These are phyloP conservation scores for Lasioglossum villosulum DNA, from an alignment of 2,888 invertebrate species.

Conservation along the genomic window DNA sequence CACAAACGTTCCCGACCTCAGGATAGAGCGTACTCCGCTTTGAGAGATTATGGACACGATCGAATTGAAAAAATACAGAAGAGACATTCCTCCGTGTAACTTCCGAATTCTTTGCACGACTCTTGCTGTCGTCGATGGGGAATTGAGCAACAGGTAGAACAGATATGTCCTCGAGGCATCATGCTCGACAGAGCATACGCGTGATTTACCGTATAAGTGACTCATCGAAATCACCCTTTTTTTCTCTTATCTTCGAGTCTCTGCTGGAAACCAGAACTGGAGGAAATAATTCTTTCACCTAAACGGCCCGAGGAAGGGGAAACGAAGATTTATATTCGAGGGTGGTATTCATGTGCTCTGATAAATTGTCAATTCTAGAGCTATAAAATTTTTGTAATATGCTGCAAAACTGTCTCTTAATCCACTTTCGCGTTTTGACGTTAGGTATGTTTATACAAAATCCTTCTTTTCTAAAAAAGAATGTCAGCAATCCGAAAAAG, in stretches of 20 bases:
- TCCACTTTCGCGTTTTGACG: not conserved
- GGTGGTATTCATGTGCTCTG: slow-evolving; percentile 22
- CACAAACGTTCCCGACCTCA: not conserved
- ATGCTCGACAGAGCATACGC: slow-evolving; percentile 72
- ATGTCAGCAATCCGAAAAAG: not conserved
- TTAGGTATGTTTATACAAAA: not conserved
- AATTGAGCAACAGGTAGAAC: slow-evolving; percentile 82
- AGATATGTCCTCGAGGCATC: slow-evolving; percentile 76
- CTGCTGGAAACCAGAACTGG: slow-evolving; percentile 36
- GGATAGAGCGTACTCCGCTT: too few species aligned
- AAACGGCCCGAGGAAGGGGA: not conserved
- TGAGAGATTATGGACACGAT: slow-evolving; percentile 21
- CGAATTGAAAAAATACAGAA: slow-evolving; percentile 24
- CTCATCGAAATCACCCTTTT: slow-evolving; percentile 68
- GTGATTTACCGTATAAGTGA: slow-evolving; percentile 73
- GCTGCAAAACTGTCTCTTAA: not conserved
- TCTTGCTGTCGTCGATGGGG: slow-evolving; percentile 66
- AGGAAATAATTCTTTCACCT: slow-evolving; percentile 56
- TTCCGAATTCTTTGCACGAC: slow-evolving; percentile 70
- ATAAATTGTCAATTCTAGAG: slow-evolving; percentile 42
- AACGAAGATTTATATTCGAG: slow-evolving; percentile 44
- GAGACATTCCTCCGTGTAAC: slow-evolving; percentile 23
- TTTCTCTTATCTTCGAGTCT: slow-evolving; percentile 46
- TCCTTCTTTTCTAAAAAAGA: not conserved
- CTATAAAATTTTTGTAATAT: not conserved